Base-by-base conservation (phyloP, 2,888 invertebrate species). In the Polymixis lichenea region DNA sequence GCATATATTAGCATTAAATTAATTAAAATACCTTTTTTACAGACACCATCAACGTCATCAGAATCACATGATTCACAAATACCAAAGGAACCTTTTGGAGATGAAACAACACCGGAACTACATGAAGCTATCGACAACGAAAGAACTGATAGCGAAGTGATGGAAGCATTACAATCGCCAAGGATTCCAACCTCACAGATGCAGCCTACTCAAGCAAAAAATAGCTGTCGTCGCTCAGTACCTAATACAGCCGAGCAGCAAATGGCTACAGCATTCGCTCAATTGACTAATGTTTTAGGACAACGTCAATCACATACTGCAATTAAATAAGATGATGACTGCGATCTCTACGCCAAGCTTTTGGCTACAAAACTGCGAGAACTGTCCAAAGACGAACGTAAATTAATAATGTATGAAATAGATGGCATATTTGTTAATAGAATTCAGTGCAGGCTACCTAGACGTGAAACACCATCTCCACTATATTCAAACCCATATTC, bases 271-370 rank as follows among this genome's bases (percentile, higher is more conserved):
- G 73, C 68, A n/a, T 73, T 73, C 49, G 67, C 60, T 25, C 73
- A 73, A 68, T 80, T 69, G 32, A 66, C 72, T n/a, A 75, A 80
- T 72, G 49, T 70, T 49, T 73, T 73, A 43, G 58, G 62, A 53
- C 75, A 78, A 69, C 71, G 67, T 62, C 72, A 80, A 64, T 38
- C 53, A 70, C 71, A 51, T 69, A 79, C 66, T 70, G 28, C 64
- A 75, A 70, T 80, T 74, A 53, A 77, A 67, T 55, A 80, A 72
- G 86, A 88, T 13, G 86, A 90, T 72, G 87, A 89, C 65, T 90
- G 88, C 79, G 89, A 89, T 69, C 72, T 88, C 49, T 90, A 85
- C 66, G 88, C 80, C 51, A 87, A 87, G 75, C 62, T 89, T 65
- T 74, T 89, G 25, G 85, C 88, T 60, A 86, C 80, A 83, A 88